A percentile compares a stretch with the other conserved stretches of the same genome.
phyloP scores from a whole-genome alignment of 2,797 vertebrate genomes.

The Xiphophorus birchmanni region DNA sequence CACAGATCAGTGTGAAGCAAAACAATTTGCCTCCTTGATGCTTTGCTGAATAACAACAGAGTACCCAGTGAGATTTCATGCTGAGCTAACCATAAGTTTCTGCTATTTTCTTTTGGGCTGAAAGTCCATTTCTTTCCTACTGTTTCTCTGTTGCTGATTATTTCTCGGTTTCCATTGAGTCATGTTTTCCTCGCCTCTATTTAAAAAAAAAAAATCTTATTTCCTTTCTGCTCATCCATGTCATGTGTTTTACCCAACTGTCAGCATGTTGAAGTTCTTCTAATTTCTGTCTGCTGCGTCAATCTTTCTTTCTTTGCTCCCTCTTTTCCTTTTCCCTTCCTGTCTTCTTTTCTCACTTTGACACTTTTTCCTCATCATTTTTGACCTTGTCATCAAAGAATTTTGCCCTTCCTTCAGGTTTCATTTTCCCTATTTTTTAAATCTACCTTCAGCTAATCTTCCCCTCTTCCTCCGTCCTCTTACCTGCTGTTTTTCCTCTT shows the following conservation, averaged over 20 bases:
- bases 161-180: conserved; percentile 48
- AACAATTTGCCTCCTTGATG: conserved; percentile 44
- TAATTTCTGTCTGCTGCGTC: conserved; percentile 31
- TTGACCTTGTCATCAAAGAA: conserved; percentile 14
- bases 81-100: conserved; percentile 38
- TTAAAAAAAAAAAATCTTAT: conserved; percentile 16
- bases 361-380: not conserved
- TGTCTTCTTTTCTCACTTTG: conserved; percentile 1
- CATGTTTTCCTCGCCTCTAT: conserved; percentile 38
- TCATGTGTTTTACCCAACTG: conserved; percentile 44
- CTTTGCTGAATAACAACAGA: conserved; percentile 42
- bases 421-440: conserved; percentile 12
- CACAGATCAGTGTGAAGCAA: conserved; percentile 42
- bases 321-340: conserved; percentile 3
- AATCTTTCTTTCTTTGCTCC: conserved; percentile 8
- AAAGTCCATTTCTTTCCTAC: conserved; percentile 30
- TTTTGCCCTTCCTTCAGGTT: conserved; percentile 25
- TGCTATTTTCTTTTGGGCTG: conserved; percentile 21
- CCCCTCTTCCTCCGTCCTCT: conserved; percentile 14
- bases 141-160: conserved; percentile 43
- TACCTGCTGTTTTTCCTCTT: conserved; percentile 31
- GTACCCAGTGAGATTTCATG: conserved; percentile 32
- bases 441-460: conserved; percentile 9
- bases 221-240: conserved; percentile 48
- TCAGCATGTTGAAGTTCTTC: conserved; percentile 52